Base-by-base conservation (phyloP, 2,888 invertebrate genomes). In the Lasius platythorax region DNA sequence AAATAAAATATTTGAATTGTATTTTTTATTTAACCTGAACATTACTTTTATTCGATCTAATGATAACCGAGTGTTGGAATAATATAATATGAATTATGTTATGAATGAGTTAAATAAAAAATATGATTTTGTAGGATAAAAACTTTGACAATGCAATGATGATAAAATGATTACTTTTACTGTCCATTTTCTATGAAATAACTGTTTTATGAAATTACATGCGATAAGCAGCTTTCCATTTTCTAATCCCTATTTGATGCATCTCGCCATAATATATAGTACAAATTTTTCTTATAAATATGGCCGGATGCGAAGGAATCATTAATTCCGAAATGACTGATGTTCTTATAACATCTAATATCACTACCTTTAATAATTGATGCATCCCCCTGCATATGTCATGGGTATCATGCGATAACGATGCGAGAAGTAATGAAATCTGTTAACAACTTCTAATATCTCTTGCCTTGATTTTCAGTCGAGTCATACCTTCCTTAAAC, bases 291-390 rank as follows among this genome's bases (percentile, higher is more conserved):
- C 85, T 87, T 89, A 90, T 87, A 93, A 91, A 90, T 82, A 87
- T 92, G 92, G 93, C 91, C 92, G 92, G 93, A 93, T 91, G 84
- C 56, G 87, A 88, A 92, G 88, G 89, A 91, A 92, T 92, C 89
- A 85, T 90, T 89, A 87, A 90, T 90, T 85, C 85, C 87, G 84
- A 88, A 82, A 88, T 89, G 87, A 88, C 83, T 82, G 82, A 81
- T 85, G 90, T 85, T 86, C 40, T 40, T 18, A 84, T 87, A 85
- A 86, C 84, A 82, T 86, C 82, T 68, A 84, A 79, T 83, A 85
- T 85, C 73, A 85, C 70, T 73, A 72, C 37, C 23, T 78, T 68
- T 73, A 73, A 73, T 79, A 79, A 79, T 72, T 79, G 46, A 72
- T 79, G 46, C 43, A 61, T 0, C 28, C 33, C 28, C 33, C 28